These are phyloP conservation scores for Amphiprion percula DNA, from an alignment of 2,113 vertebrate genomes.

Conservation along the genomic window DNA sequence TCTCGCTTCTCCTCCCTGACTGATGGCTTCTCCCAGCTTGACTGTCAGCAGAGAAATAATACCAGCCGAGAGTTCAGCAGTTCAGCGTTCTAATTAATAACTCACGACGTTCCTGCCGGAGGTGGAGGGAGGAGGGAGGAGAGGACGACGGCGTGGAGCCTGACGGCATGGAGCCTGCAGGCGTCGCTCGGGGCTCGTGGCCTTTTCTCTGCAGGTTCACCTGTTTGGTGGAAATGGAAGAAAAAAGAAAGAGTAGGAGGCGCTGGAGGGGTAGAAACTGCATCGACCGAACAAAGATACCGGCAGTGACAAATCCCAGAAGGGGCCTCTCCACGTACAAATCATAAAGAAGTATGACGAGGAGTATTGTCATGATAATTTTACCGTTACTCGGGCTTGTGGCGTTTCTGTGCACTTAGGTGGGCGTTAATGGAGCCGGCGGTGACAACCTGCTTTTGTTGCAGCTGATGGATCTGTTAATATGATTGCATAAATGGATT, in stretches of 20 bases:
- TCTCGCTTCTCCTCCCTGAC: conserved; percentile 25
- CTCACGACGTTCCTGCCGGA: conserved; percentile 45
- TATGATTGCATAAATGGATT: conserved; percentile 52
- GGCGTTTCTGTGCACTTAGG: conserved; percentile 18
- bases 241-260: neutral
- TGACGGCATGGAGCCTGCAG: conserved; percentile 29
- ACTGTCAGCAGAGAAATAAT: conserved; percentile 45
- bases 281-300: conserved; percentile 20
- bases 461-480: conserved; percentile 53
- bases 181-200: conserved; percentile 29
- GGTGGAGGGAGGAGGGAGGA: neutral
- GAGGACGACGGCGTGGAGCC: neutral
- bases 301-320: conserved; percentile 25
- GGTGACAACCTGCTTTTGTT: conserved; percentile 46
- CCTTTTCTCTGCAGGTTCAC: conserved; percentile 11
- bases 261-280: neutral
- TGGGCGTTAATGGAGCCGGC: conserved; percentile 62
- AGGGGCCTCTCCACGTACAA: conserved; percentile 6
- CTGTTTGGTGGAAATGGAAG: conserved; percentile 19
- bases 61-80: conserved; percentile 69
- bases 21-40: conserved; percentile 57
- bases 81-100: conserved; percentile 69
- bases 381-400: conserved; percentile 35
- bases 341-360: conserved; percentile 34
- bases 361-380: conserved; percentile 65